Conservation (phyloP, 2,888 invertebrate genomes). For the Parnassius apollo region DNA sequence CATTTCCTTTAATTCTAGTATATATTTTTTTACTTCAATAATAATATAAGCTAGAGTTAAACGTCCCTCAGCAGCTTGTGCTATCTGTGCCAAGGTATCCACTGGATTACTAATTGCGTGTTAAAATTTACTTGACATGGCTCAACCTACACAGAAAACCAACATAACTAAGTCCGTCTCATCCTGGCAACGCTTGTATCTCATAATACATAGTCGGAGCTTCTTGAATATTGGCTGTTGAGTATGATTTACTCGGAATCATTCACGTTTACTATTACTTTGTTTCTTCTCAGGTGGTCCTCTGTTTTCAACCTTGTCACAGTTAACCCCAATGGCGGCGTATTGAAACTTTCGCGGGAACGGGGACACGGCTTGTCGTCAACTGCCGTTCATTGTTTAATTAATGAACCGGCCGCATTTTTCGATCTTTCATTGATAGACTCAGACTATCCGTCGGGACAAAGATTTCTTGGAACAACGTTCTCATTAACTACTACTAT, state of each 20-base stretch:
- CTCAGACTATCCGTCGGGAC: constrained; percentile 1
- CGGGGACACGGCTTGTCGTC: constrained; percentile 53
- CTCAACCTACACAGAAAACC: constrained; percentile 63
- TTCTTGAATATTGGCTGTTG: constrained; percentile 43
- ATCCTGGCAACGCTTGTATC: constrained; percentile 34
- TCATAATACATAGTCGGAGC: constrained; percentile 45
- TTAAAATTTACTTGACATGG: constrained; percentile 77
- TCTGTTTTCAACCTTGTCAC: constrained; percentile 71
- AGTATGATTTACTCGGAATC: constrained; percentile 60
- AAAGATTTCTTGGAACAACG: constrained; percentile 13
- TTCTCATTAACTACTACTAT: constrained; percentile 4
- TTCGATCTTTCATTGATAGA: constrained; percentile 29
- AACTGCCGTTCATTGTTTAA: constrained; percentile 54
- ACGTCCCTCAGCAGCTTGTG: constrained; percentile 56
- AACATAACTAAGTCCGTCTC: constrained; percentile 46
- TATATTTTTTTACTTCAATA: constrained; percentile 35
- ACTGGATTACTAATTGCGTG: constrained; percentile 73
- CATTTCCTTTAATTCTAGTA: not conserved
- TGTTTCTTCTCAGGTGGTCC: constrained; percentile 70
- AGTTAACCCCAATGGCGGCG: constrained; percentile 62
- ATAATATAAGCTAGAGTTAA: constrained; percentile 25
- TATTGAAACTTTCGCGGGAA: constrained; percentile 69
- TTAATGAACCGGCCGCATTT: constrained; percentile 49
- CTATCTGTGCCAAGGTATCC: constrained; percentile 73
- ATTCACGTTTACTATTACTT: constrained; percentile 51